Evolutionary conservation across 2,113 vertebrate species (phyloP), one percentile per base, ranked within the genome.

Genomic region (Petromus typicus): DNA sequence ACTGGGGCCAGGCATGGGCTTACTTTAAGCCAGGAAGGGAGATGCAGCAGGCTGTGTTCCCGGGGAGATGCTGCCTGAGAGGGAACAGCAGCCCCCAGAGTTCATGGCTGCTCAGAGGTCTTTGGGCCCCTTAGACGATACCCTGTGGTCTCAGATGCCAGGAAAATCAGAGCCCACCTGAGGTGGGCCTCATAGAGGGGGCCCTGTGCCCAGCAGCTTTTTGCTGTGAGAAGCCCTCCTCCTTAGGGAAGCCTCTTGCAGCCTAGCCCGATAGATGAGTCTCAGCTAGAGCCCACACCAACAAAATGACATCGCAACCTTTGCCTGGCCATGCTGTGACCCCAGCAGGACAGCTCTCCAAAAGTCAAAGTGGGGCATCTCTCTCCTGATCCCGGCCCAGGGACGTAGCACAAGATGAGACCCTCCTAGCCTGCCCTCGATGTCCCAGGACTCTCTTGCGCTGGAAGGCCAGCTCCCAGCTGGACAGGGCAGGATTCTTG

Each of bases 381-480:
- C 25, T 45, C 56, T 85, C 67, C 43, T 8, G 56, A 56, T n/a
- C 90, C n/a, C 45, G 59, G 75, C 37, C 43, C 45, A 40, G 57
- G 82, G 63, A 63, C 82, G 25, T 14, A 27, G 48, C 56, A 27
- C 12, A 66, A 61, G 20, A 7, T 12, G 57, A 61, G 20, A 7
- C 45, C 61, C 84, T n/a, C 27, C 37, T 27, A 27, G 32, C 34
- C 73, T 71, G 30, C 10, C 14, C 22, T 27, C 32, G 57, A 57
- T 82, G 75, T 66, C 73, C 75, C 48, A 17, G 43, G 45, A 51
- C 30, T 61, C 37, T 54, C 22, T 40, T 9, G 40, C 20, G 17
- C 71, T 32, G 7, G 2, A 80, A n/a, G 94, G 76, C 30, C 85
- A 83, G 88, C 18, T 83, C 84, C 76, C 56, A 34, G 59, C 30